A percentile compares a stretch with the other conserved stretches of the same genome.
These are phyloP conservation scores for Turdus rufiventris DNA, from an alignment of 2,113 vertebrate genomes.

Conservation along the genomic window DNA sequence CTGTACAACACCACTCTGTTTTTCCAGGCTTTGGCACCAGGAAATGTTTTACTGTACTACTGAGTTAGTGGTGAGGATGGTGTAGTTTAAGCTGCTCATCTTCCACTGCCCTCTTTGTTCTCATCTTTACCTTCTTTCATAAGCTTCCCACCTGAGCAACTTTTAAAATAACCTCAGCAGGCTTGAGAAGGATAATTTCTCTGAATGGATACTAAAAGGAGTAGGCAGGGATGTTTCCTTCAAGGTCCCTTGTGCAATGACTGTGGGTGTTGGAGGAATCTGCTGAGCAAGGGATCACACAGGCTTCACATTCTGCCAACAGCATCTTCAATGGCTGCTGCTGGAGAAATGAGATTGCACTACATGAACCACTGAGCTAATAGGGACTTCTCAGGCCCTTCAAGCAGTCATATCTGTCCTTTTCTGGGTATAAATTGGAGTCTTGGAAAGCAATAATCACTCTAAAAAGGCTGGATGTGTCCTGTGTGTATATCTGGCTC, in stretches of 20 bases:
- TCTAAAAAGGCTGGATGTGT: not conserved
- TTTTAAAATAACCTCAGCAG: not conserved
- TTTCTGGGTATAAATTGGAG: not conserved
- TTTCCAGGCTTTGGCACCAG: not conserved
- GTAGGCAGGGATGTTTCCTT: not conserved
- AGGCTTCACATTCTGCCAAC: not conserved
- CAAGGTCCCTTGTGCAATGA: not conserved
- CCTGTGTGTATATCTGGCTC: not conserved
- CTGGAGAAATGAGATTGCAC: not conserved
- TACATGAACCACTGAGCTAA: not conserved
- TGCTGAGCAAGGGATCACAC: not conserved
- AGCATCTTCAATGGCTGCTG: not conserved
- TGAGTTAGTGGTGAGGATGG: not conserved
- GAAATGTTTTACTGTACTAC: not conserved
- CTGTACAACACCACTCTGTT: not conserved
- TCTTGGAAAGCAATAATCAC: not conserved
- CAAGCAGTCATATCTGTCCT: not conserved
- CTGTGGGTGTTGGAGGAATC: not conserved
- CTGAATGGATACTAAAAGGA: not conserved
- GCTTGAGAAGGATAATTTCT: not conserved
- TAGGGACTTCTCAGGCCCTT: not conserved
- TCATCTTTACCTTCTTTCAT: not conserved
- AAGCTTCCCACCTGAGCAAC: not conserved
- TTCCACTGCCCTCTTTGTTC: not conserved
- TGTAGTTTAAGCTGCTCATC: not conserved